phyloP scores from a whole-genome alignment of 2,797 vertebrate genomes.

The Prionace glauca region DNA sequence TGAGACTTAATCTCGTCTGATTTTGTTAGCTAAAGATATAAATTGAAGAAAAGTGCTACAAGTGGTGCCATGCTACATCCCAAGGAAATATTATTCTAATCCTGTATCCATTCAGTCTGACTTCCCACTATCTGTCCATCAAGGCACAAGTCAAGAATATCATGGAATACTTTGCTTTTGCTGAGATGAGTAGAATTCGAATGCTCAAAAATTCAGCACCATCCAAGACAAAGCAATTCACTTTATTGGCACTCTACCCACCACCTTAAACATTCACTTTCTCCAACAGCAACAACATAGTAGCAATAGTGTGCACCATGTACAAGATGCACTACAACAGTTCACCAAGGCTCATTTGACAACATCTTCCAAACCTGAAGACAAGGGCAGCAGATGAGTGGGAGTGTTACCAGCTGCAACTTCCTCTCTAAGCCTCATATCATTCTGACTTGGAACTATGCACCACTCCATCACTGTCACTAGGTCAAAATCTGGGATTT shows the following conservation, averaged over 20 bases:
- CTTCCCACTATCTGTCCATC: not conserved
- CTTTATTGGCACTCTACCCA: not conserved
- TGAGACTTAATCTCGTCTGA: not conserved
- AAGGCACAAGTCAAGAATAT: not conserved
- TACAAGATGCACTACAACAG: not conserved
- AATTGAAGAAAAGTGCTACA: not conserved
- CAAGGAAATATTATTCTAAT: not conserved
- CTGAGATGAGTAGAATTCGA: not conserved
- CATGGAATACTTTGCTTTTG: not conserved
- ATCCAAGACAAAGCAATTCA: not conserved
- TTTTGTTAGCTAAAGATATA: not conserved
- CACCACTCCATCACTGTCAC: not conserved
- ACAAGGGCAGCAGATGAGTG: not conserved
- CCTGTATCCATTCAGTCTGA: not conserved
- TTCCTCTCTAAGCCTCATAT: not conserved
- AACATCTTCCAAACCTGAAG: not conserved
- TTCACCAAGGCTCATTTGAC: not conserved
- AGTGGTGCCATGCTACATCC: not conserved
- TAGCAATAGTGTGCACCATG: not conserved
- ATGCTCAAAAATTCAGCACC: too few species aligned
- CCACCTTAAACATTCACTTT: not conserved
- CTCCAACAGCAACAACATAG: not conserved
- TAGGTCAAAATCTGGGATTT: not conserved
- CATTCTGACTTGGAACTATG: not conserved
- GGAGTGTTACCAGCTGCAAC: not conserved